Conservation (phyloP, 2,113 vertebrate genomes). For the Egretta garzetta region DNA sequence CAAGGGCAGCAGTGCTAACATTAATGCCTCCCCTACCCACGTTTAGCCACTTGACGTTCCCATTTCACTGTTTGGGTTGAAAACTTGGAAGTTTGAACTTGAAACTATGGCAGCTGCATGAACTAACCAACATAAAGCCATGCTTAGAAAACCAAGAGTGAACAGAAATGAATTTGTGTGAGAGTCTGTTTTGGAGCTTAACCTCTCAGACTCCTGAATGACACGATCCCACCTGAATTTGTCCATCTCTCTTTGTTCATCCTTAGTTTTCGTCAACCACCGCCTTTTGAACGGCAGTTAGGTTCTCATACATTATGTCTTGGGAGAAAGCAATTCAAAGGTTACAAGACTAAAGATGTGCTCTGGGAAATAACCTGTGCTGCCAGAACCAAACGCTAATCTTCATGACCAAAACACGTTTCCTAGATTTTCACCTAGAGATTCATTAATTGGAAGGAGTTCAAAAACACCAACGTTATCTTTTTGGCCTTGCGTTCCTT, state of each 20-base stretch:
- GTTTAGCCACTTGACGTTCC: neutral
- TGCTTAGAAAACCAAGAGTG: neutral
- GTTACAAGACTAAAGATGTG: neutral
- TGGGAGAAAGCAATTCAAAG: neutral
- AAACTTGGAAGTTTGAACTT: neutral
- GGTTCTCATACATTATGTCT: neutral
- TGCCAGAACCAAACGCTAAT: neutral
- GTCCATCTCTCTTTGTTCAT: neutral
- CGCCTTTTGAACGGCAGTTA: neutral
- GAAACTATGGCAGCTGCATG: neutral
- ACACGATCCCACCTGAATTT: rapidly evolving
- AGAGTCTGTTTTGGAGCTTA: neutral
- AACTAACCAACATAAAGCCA: neutral
- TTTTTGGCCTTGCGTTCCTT: neutral
- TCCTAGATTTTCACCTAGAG: neutral
- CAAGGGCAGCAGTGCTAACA: neutral
- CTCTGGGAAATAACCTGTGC: neutral
- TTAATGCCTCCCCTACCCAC: neutral
- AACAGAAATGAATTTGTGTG: neutral
- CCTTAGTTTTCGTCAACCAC: rapidly evolving
- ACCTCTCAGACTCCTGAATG: neutral
- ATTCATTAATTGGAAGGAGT: neutral
- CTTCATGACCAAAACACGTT: neutral
- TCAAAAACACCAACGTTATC: neutral
- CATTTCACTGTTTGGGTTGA: neutral